phyloP scores from a whole-genome alignment of 2,113 vertebrate species.

The Chaenocephalus aceratus region DNA sequence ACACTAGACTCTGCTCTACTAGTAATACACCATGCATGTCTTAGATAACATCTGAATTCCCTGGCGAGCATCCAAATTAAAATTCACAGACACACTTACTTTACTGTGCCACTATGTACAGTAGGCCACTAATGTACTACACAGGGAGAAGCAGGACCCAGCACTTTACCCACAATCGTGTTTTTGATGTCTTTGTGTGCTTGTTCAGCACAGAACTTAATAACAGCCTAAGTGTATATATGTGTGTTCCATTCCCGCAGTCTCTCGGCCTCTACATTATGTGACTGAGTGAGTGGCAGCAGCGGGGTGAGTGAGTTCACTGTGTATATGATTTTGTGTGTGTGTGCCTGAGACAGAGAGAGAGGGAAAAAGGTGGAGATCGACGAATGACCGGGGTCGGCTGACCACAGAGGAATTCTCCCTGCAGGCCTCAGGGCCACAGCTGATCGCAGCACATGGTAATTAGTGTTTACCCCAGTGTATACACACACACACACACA shows the following conservation, averaged over 20 bases:
- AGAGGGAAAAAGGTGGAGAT: constrained; percentile 34
- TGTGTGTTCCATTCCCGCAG: constrained; percentile 49
- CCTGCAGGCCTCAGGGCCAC: constrained; percentile 62
- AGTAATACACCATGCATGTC: constrained; percentile 16
- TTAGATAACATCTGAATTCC: constrained; percentile 24
- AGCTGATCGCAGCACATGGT: constrained; percentile 72
- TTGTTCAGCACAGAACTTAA: constrained; percentile 60
- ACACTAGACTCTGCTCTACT: not conserved
- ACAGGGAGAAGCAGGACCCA: constrained; percentile 15
- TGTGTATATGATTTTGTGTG: constrained; percentile 3
- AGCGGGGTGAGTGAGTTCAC: constrained; percentile 72
- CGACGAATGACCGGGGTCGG: constrained; percentile 54
- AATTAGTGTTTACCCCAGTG: constrained; percentile 61
- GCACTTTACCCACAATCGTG: constrained; percentile 30
- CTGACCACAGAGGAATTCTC: constrained; percentile 72
- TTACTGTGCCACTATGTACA: constrained; percentile 7
- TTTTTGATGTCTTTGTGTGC: constrained; percentile 46
- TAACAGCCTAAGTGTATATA: constrained; percentile 56
- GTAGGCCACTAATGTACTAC: not conserved
- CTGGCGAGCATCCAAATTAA: constrained; percentile 38
- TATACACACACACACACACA: constrained; percentile 15
- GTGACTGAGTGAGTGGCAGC: constrained; percentile 45
- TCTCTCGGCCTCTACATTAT: constrained; percentile 38
- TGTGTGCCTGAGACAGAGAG: not conserved
- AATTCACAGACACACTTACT: constrained; percentile 26